phyloP scores from a whole-genome alignment of 2,888 invertebrate species.

The Spilosoma lubricipeda region DNA sequence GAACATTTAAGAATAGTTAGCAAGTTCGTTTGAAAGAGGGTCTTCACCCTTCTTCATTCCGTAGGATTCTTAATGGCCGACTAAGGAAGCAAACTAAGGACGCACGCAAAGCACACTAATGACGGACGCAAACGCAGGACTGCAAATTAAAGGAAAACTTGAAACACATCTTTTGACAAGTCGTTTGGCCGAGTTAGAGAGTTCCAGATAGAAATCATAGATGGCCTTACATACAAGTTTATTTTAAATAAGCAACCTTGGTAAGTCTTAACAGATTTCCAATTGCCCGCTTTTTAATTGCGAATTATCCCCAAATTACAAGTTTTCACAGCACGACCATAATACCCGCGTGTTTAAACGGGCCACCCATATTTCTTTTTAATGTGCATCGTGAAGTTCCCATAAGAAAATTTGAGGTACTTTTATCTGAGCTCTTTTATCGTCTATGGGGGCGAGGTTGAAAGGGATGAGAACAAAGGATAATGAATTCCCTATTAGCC shows the following conservation, averaged over 20 bases:
- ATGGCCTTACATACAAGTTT: not conserved
- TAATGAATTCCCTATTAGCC: slow-evolving; percentile 62
- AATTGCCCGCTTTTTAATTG: not conserved
- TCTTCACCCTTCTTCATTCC: too few relatives aligned
- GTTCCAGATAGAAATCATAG: not conserved
- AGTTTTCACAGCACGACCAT: slow-evolving; percentile 4
- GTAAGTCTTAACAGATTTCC: not conserved
- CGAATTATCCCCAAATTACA: not conserved
- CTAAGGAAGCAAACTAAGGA: too few relatives aligned
- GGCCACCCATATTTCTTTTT: slow-evolving; percentile 34
- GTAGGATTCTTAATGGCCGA: too few relatives aligned
- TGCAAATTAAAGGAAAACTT: too few relatives aligned
- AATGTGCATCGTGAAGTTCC: slow-evolving; percentile 23
- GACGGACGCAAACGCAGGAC: too few relatives aligned
- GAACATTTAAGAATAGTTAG: not conserved
- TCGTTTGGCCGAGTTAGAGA: too few relatives aligned
- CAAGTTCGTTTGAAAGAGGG: too few relatives aligned
- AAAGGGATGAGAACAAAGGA: slow-evolving; percentile 54
- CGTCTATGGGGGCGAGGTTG: slow-evolving; percentile 31
- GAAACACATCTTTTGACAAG: too few relatives aligned
- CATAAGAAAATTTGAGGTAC: slow-evolving; percentile 43
- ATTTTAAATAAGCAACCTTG: not conserved
- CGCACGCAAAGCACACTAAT: too few relatives aligned
- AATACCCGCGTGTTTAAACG: slow-evolving; percentile 17
- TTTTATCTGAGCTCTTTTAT: slow-evolving; percentile 44